Conservation (phyloP, 2,888 invertebrate genomes). For the Rhingia campestris region DNA sequence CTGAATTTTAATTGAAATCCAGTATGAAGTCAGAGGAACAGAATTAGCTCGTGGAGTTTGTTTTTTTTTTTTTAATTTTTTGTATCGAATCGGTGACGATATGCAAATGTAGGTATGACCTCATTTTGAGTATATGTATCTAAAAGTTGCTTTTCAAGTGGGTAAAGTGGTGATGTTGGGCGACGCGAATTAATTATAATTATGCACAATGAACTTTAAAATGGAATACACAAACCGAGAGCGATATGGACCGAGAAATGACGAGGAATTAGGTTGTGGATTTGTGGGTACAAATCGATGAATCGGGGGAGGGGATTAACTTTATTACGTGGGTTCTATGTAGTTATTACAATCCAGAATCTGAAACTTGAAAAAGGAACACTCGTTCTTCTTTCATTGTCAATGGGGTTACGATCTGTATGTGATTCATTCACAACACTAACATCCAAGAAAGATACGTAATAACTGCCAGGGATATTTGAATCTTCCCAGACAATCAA, state of each 20-base stretch:
- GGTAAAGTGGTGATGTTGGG: conserved; percentile 25
- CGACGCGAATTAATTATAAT: conserved; percentile 37
- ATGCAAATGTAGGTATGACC: conserved; percentile 69
- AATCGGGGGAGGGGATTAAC: not conserved
- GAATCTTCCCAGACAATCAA: no score
- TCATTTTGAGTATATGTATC: conserved; percentile 44
- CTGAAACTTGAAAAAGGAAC: no score
- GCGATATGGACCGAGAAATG: not conserved
- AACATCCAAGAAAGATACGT: no score
- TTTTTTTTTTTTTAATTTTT: no score
- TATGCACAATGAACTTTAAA: conserved; percentile 53
- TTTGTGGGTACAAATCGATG: not conserved
- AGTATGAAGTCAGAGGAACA: conserved; percentile 23
- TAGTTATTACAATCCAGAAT: no score
- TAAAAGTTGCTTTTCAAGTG: conserved; percentile 46
- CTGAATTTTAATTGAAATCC: conserved; percentile 34
- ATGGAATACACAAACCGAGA: not conserved
- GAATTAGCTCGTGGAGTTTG: conserved; percentile 11
- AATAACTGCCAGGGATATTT: no score
- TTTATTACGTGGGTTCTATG: no score
- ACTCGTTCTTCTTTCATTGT: no score
- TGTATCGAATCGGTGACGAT: conserved; percentile 47
- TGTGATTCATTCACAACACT: no score
- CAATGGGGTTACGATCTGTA: no score
- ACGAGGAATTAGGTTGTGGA: not conserved